Conservation (phyloP, 2,888 invertebrate genomes). For the Gnatocerus cornutus region DNA sequence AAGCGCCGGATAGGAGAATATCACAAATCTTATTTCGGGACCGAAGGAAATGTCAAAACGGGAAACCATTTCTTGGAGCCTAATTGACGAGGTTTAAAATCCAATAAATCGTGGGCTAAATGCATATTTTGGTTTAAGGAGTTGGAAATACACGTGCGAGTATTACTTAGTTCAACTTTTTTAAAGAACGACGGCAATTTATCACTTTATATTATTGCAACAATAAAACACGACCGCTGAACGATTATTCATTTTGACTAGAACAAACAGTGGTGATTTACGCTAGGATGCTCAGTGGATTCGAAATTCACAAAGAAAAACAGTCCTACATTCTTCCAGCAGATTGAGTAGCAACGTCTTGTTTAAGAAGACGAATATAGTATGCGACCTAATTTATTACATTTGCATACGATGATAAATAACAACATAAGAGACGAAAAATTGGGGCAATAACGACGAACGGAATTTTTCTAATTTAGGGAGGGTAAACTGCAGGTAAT, state of each 20-base stretch:
- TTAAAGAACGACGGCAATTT: conserved; percentile 58
- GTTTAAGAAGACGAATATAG: conserved; percentile 38
- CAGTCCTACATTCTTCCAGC: conserved; percentile 40
- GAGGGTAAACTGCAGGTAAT: too few species aligned
- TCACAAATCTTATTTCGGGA: conserved; percentile 41
- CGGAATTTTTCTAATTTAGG: too few species aligned
- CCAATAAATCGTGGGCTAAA: not conserved
- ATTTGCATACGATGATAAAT: conserved; percentile 25
- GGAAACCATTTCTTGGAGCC: conserved; percentile 7
- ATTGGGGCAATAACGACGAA: too few species aligned
- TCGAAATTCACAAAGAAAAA: conserved; percentile 52
- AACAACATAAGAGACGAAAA: not conserved
- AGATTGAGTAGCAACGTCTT: conserved; percentile 40
- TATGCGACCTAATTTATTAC: conserved; percentile 32
- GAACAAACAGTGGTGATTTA: conserved; percentile 68
- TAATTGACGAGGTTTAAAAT: conserved; percentile 8
- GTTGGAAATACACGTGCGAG: too few species aligned
- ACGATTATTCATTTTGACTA: conserved; percentile 68
- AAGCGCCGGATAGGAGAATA: conserved; percentile 15
- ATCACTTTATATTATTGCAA: conserved; percentile 67
- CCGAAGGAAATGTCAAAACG: conserved; percentile 39
- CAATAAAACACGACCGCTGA: conserved; percentile 64
- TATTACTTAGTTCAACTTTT: conserved; percentile 42
- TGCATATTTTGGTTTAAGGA: too few species aligned
- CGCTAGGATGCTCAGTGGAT: conserved; percentile 64